A percentile compares a stretch with the other conserved stretches of the same genome.
These are phyloP conservation scores for Proteles cristata DNA, from an alignment of 2,113 vertebrate genomes.

Conservation along the genomic window DNA sequence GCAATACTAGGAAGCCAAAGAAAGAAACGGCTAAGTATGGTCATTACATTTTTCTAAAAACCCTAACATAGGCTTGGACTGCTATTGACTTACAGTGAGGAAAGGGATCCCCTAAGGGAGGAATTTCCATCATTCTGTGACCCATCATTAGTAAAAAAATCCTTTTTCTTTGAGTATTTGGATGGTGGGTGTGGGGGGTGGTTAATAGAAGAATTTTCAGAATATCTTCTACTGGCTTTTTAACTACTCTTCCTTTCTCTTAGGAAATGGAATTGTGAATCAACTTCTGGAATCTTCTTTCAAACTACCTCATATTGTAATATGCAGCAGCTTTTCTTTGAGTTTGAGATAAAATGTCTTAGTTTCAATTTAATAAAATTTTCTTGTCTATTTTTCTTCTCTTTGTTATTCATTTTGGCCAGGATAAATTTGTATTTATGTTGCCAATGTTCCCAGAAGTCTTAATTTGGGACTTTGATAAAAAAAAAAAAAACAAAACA, in stretches of 20 bases:
- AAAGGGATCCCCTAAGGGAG: neutral
- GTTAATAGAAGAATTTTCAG: neutral
- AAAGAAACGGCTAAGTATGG: neutral
- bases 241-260: neutral
- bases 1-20: neutral
- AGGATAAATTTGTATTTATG: neutral
- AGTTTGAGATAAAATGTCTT: neutral
- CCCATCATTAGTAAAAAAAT: neutral
- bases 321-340: conserved; percentile 3
- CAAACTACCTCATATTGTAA: neutral
- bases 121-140: neutral
- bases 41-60: neutral
- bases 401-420: neutral
- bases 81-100: neutral
- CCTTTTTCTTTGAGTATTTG: neutral
- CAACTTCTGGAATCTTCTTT: neutral
- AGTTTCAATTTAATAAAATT: neutral
- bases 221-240: neutral
- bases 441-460: neutral
- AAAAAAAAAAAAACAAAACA: too few relatives aligned
- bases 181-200: neutral
- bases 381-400: neutral
- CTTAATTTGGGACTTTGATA: conserved; percentile 10
- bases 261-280: neutral
- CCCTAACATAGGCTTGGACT: neutral